These are phyloP conservation scores for Hapalemur alaotrensis DNA, from an alignment of 2,797 vertebrate species.

Conservation along the genomic window DNA sequence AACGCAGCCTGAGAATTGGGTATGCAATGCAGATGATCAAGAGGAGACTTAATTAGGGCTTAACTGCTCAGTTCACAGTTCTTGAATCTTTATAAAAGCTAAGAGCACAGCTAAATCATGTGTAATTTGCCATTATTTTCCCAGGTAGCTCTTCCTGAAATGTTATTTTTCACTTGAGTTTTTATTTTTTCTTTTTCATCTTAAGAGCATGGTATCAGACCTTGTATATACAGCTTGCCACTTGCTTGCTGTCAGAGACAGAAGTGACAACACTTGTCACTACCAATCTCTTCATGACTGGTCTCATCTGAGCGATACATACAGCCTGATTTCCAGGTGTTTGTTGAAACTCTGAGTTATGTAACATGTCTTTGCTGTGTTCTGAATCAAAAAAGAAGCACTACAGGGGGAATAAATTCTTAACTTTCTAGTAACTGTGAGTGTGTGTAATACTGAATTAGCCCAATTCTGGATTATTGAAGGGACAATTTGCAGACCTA, in stretches of 20 bases:
- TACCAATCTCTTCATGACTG: constrained; percentile 59
- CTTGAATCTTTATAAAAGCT: constrained; percentile 63
- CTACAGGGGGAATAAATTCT: constrained; percentile 37
- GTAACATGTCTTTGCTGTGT: constrained; percentile 50
- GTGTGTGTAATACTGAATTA: background rate
- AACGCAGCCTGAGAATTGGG: background rate
- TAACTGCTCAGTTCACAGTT: constrained; percentile 61
- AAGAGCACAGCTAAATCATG: constrained; percentile 55
- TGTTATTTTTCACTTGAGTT: constrained; percentile 63
- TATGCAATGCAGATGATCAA: constrained; percentile 23
- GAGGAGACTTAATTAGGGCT: constrained; percentile 69
- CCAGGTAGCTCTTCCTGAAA: constrained; percentile 47
- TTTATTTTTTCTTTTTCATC: constrained; percentile 64
- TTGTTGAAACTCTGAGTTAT: constrained; percentile 64
- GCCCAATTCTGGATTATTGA: background rate
- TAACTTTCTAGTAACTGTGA: constrained; percentile 51
- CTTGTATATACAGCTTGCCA: constrained; percentile 62
- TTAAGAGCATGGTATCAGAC: constrained; percentile 63
- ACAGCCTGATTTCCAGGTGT: constrained; percentile 72
- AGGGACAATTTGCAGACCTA: background rate
- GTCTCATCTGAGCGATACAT: constrained; percentile 63
- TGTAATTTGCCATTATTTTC: constrained; percentile 71
- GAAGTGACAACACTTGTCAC: constrained; percentile 75
- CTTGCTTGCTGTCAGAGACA: constrained; percentile 67
- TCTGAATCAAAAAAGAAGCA: constrained; percentile 59